Evolutionary conservation across 2,888 invertebrate species (phyloP), one percentile per base, ranked within the genome.

Genomic region (Thyatira batis): DNA sequence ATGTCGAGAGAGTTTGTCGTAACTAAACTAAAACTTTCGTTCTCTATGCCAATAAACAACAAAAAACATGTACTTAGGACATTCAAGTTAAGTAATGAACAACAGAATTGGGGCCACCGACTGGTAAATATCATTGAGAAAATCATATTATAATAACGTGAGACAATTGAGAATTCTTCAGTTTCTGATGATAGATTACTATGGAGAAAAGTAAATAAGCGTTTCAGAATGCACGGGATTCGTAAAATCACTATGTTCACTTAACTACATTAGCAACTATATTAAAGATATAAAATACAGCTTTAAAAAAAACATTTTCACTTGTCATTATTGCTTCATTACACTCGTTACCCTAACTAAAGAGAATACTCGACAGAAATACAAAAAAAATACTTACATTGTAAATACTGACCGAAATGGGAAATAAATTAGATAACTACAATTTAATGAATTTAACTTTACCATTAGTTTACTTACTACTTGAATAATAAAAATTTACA

Each of bases 371-470:
- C 69, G 75, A 80, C 69, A 76, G 78, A 82, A 79, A 75, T 68
- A 61, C 54, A 56, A 72, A 78, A 80, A 84, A 86, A 89, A 90
- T 89, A 90, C 91, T 90, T 89, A 90, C 77, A 86, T 77, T 80
- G 84, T 87, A 90, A 92, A 92, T 92, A 92, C 92, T 92, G 92
- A 92, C 92, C 92, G 89, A 90, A 87, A 87, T 77, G 88, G 85
- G 89, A 89, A 89, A 92, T 89, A 89, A 92, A 87, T 88, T 88
- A 89, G 74, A 89, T 76, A 80, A 84, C 80, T 84, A 88, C 77
- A 80, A 80, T 84, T 83, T 84, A 82, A 77, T 77, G 75, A 81
- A 80, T 80, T 75, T 68, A 48, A 48, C 27, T 20, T 48, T 77
- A 76, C 65, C 62, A 63, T 75, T 77, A 78, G 57, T 65, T 72